Percentiles rank a stretch among this genome's conserved stretches.
These are phyloP conservation scores for Euphonia xanthogaster DNA, from an alignment of 2,797 vertebrate genomes.

Conservation along the genomic window DNA sequence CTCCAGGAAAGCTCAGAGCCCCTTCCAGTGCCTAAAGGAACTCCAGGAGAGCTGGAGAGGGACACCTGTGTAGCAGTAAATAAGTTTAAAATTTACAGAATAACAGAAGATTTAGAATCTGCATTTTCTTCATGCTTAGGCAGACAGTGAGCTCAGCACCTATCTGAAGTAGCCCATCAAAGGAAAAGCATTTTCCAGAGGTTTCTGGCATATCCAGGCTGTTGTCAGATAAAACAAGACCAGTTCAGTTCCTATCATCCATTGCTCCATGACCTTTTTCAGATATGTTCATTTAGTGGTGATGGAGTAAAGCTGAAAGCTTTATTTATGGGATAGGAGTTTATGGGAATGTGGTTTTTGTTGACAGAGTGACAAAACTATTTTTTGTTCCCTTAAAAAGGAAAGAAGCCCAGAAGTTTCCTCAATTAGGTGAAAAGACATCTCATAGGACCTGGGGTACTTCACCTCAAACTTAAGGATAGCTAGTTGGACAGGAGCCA, in stretches of 20 bases:
- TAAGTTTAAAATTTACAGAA: not conserved
- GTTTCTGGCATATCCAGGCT: not conserved
- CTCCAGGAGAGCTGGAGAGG: not conserved
- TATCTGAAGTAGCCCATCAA: not conserved
- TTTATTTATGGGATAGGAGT: not conserved
- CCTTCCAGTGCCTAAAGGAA: fast-evolving
- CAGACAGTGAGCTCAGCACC: not conserved
- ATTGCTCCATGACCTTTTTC: not conserved
- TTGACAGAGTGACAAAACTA: not conserved
- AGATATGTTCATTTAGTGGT: not conserved
- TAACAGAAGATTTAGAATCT: not conserved
- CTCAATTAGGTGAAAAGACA: too few relatives aligned
- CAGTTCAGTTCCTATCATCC: not conserved
- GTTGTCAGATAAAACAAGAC: not conserved
- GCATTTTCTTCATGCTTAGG: not conserved
- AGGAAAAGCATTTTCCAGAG: not conserved
- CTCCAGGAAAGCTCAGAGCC: not conserved
- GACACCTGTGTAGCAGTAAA: not conserved
- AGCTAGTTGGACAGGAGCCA: too few relatives aligned
- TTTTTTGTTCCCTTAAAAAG: not conserved
- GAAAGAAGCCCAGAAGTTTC: not conserved
- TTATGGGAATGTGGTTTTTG: not conserved
- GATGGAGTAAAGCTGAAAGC: not conserved
- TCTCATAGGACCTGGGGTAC: too few relatives aligned
- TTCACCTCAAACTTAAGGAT: too few relatives aligned